These are phyloP conservation scores for Tragelaphus eurycerus DNA, from an alignment of 2,797 vertebrate species.

Conservation along the genomic window DNA sequence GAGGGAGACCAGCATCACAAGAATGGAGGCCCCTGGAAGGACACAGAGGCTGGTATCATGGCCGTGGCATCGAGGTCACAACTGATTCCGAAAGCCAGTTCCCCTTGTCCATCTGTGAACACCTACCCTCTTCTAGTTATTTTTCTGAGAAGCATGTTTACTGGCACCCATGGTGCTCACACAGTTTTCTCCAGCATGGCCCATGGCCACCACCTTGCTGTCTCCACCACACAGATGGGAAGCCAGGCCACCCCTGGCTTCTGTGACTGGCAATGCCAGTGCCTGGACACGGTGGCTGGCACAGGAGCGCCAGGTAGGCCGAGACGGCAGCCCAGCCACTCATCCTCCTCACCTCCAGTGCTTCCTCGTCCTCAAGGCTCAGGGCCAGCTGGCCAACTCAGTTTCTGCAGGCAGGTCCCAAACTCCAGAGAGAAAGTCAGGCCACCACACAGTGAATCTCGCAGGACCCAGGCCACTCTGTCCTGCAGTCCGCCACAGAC, in stretches of 20 bases:
- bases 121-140: not conserved
- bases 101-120: not conserved
- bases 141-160: not conserved
- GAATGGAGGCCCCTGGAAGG: not conserved
- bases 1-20: not conserved
- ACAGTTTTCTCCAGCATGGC: not conserved
- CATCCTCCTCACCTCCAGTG: not conserved
- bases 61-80: not conserved
- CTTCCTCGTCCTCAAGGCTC: not conserved
- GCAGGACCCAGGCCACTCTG: not conserved
- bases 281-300: fast-evolving
- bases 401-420: not conserved
- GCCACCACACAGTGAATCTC: not conserved
- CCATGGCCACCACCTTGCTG: fast-evolving
- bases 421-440: not conserved
- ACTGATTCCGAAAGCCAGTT: not conserved
- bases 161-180: not conserved
- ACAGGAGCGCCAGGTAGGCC: not conserved
- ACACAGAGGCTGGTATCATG: not conserved
- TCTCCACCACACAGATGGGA: not conserved
- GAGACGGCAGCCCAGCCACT: not conserved
- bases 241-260: not conserved
- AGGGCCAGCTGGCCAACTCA: not conserved
- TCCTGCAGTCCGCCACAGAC: not conserved
- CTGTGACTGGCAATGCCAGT: not conserved